A percentile compares a stretch with the other conserved stretches of the same genome.
Evolutionary conservation across 2,888 invertebrate genomes (phyloP).

Genomic region (Pyralis farinalis): DNA sequence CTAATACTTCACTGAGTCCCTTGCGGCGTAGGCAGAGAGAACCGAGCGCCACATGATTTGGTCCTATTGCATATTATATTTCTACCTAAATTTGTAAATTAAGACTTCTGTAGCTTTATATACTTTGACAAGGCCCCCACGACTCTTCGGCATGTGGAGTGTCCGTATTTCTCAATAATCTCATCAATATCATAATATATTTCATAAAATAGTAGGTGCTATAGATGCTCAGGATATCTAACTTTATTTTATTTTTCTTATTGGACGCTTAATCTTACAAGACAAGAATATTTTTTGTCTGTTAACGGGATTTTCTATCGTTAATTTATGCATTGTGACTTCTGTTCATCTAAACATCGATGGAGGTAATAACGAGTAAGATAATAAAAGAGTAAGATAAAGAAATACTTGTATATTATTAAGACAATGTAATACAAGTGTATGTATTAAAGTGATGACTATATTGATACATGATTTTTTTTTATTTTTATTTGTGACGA

Average conservation of each 20-base stretch:
- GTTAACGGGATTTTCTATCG: background rate
- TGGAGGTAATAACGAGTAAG: no score
- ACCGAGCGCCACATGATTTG: no score
- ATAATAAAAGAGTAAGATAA: no score
- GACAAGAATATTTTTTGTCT: conserved; percentile 1
- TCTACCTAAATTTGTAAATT: no score
- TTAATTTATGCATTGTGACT: background rate
- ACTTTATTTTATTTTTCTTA: conserved; percentile 3
- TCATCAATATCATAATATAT: conserved; percentile 47
- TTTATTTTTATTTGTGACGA: no score
- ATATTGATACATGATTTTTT: no score
- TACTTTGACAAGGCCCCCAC: conserved; percentile 43
- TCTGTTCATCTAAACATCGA: background rate
- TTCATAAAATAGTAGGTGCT: conserved; percentile 25
- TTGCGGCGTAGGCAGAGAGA: no score
- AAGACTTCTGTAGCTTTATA: conserved; percentile 13
- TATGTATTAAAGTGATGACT: no score
- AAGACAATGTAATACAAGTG: no score
- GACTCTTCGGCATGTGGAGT: conserved; percentile 42
- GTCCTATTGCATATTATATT: no score
- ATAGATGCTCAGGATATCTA: background rate
- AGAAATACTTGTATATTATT: no score
- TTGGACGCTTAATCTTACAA: conserved; percentile 6
- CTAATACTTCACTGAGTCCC: no score
- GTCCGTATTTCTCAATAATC: conserved; percentile 42